Evolutionary conservation across 1,140 invertebrate genomes (phyloP).

Genomic region (Lucilia sericata): DNA sequence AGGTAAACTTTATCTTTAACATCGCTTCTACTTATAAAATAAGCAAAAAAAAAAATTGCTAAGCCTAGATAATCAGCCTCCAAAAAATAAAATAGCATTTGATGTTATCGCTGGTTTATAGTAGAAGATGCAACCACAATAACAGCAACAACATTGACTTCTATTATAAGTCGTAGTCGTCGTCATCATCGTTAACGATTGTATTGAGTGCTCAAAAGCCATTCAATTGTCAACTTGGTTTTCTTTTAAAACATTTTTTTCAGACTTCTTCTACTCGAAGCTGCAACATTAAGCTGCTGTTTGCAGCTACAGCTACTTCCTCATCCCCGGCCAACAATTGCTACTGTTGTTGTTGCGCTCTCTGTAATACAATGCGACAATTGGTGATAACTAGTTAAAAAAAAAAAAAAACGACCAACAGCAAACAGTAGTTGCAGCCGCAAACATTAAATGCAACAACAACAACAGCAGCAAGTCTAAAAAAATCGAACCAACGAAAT

Average conservation of each 20-base stretch:
- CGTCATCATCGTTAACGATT: conserved; percentile 35
- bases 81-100: conserved; percentile 18
- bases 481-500: background rate
- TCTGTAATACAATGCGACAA: conserved; percentile 35
- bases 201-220: conserved; percentile 40
- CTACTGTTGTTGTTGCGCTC: background rate
- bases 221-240: conserved; percentile 41
- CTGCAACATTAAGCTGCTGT: background rate
- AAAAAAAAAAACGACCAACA: background rate
- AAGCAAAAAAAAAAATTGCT: background rate
- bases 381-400: conserved; percentile 41
- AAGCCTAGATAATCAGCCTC: conserved; percentile 33
- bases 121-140: background rate
- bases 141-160: background rate
- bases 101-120: conserved; percentile 31
- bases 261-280: too few relatives aligned
- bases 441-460: conserved; percentile 4
- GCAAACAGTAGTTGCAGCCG: background rate
- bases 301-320: background rate
- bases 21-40: background rate
- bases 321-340: background rate
- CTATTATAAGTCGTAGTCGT: conserved; percentile 36
- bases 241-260: background rate
- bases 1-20: conserved; percentile 32
- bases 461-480: background rate